A percentile compares a stretch with the other conserved stretches of the same genome.
Conservation (phyloP, 2,797 vertebrate genomes). For the Thamnophis elegans region DNA sequence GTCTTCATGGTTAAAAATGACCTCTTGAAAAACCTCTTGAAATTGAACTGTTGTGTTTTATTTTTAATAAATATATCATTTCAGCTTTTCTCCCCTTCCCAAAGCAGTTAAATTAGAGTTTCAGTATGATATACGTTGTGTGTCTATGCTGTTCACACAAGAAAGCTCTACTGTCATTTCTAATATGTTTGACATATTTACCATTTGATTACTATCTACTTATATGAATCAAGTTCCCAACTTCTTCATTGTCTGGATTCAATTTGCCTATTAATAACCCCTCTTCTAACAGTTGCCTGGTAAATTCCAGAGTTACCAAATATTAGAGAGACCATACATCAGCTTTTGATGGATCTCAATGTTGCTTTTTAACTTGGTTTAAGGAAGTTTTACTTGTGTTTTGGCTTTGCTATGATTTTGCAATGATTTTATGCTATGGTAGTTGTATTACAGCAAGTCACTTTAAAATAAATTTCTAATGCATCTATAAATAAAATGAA, state of each 20-base stretch:
- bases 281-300: not conserved
- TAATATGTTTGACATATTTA: not conserved
- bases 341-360: not conserved
- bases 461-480: not conserved
- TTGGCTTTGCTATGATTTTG: not conserved
- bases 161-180: not conserved
- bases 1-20: not conserved
- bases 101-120: not conserved
- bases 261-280: not conserved
- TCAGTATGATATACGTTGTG: not conserved
- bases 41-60: not conserved
- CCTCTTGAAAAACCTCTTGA: not conserved
- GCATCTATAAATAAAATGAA: not conserved
- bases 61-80: not conserved
- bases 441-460: not conserved
- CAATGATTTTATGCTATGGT: not conserved
- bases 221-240: not conserved
- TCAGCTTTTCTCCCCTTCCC: not conserved
- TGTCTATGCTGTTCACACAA: not conserved
- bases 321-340: not conserved
- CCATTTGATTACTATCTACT: not conserved
- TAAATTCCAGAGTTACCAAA: not conserved
- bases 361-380: not conserved
- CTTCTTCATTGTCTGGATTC: not conserved
- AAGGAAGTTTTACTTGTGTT: not conserved